phyloP scores from a whole-genome alignment of 2,888 invertebrate species.

The Bellardia pandia region DNA sequence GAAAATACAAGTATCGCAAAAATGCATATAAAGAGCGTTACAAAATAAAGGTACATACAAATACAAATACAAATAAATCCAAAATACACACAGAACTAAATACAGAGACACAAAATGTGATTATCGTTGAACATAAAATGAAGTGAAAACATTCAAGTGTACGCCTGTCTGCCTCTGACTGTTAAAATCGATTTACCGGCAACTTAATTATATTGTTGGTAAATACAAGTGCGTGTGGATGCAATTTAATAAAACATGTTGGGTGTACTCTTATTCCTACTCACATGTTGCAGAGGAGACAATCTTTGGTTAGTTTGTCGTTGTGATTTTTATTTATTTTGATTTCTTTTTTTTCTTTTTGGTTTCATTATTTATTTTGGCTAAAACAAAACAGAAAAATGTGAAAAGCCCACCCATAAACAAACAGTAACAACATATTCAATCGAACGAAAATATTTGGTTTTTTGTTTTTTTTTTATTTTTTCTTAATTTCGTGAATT shows the following conservation, averaged over 20 bases:
- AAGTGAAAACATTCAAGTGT: slow-evolving; percentile 63
- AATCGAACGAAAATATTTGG: slow-evolving; percentile 42
- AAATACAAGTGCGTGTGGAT: slow-evolving; percentile 69
- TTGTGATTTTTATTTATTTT: slow-evolving; percentile 57
- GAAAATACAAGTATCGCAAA: background rate
- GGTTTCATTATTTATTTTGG: slow-evolving; percentile 22
- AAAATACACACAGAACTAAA: background rate
- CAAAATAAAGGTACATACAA: slow-evolving; percentile 26
- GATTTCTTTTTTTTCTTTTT: slow-evolving; percentile 18
- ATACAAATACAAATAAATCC: background rate
- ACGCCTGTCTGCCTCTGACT: slow-evolving; percentile 67
- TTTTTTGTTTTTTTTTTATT: slow-evolving; percentile 27
- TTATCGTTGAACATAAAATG: slow-evolving; percentile 51
- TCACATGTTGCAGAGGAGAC: slow-evolving; percentile 1
- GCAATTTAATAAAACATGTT: slow-evolving; percentile 71
- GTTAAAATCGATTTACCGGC: slow-evolving; percentile 70
- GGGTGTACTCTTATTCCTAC: slow-evolving; percentile 5
- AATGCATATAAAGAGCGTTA: slow-evolving; percentile 11
- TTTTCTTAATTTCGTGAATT: slow-evolving; percentile 27
- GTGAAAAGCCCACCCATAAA: slow-evolving; percentile 70
- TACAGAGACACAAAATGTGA: slow-evolving; percentile 10
- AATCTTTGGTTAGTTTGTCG: slow-evolving; percentile 48
- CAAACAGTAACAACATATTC: slow-evolving; percentile 42
- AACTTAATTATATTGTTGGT: slow-evolving; percentile 67
- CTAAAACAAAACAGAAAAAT: slow-evolving; percentile 39